A percentile compares a stretch with the other conserved stretches of the same genome.
These are phyloP conservation scores for Bettongia penicillata DNA, from an alignment of 2,113 vertebrate species.

Conservation along the genomic window DNA sequence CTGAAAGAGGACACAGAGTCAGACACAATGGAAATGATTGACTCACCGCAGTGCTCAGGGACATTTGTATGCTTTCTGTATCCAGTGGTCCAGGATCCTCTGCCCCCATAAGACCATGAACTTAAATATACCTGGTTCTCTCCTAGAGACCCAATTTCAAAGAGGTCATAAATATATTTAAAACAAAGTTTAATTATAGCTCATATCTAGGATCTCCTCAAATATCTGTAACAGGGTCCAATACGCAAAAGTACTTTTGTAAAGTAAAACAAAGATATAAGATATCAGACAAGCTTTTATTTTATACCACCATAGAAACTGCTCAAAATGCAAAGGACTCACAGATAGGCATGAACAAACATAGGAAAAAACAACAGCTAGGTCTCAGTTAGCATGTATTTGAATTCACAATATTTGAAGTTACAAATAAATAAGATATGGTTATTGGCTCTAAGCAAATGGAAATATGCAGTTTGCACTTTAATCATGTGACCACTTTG, in stretches of 20 bases:
- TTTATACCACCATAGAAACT: neutral
- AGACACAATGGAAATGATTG: neutral
- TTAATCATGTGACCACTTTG: neutral
- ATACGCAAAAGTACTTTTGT: neutral
- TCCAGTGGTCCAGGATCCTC: neutral
- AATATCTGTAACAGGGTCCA: neutral
- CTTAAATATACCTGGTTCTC: neutral
- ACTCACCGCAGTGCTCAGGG: neutral
- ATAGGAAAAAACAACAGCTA: neutral
- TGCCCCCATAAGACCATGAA: neutral
- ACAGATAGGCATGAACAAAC: neutral
- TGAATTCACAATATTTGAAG: neutral
- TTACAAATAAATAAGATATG: neutral
- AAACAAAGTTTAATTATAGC: neutral
- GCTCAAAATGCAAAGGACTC: neutral
- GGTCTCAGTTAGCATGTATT: neutral
- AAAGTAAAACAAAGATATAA: neutral
- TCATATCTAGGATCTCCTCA: neutral
- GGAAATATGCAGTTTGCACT: neutral
- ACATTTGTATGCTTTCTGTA: neutral
- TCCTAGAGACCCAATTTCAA: neutral
- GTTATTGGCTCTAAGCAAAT: neutral
- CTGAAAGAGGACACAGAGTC: neutral
- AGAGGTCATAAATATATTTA: neutral
- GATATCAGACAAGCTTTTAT: neutral